Conservation (phyloP, 2,113 vertebrate genomes). For the Artemisiospiza belli region DNA sequence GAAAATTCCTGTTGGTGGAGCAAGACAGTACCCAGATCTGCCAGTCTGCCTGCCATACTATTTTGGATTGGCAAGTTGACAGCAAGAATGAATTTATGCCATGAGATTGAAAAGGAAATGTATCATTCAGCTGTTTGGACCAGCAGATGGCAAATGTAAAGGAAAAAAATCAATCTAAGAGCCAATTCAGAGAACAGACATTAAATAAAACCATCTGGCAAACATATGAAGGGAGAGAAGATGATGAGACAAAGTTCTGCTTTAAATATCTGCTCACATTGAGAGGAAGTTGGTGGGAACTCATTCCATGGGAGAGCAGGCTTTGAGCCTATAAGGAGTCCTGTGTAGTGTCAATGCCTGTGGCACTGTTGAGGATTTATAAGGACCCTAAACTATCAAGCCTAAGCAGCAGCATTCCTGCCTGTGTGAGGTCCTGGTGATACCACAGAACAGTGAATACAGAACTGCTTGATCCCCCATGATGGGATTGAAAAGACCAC, state of each 20-base stretch:
- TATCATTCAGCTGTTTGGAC: constrained; percentile 34
- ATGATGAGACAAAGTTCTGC: neutral
- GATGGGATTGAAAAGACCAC: neutral
- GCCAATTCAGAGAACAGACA: neutral
- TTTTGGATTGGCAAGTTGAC: neutral
- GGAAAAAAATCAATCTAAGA: constrained; percentile 2
- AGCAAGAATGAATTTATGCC: constrained; percentile 23
- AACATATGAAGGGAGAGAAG: neutral
- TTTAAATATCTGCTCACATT: neutral
- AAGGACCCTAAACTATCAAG: neutral
- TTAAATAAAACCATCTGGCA: constrained; percentile 54
- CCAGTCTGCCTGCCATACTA: neutral
- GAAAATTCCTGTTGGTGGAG: neutral
- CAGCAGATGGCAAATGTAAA: constrained; percentile 56
- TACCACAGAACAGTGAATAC: neutral
- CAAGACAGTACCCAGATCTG: neutral
- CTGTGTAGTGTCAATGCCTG: neutral
- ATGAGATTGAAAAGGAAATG: constrained; percentile 2
- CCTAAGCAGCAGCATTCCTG: neutral
- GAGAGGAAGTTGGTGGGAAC: neutral
- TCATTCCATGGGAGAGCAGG: neutral
- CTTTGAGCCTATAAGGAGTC: neutral
- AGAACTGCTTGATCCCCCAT: neutral
- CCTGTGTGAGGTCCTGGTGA: neutral
- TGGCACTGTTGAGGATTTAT: neutral